Evolutionary conservation across 2,888 invertebrate genomes (phyloP), one percentile per base, ranked within the genome.

Genomic region (Pseudococcus longispinus): DNA sequence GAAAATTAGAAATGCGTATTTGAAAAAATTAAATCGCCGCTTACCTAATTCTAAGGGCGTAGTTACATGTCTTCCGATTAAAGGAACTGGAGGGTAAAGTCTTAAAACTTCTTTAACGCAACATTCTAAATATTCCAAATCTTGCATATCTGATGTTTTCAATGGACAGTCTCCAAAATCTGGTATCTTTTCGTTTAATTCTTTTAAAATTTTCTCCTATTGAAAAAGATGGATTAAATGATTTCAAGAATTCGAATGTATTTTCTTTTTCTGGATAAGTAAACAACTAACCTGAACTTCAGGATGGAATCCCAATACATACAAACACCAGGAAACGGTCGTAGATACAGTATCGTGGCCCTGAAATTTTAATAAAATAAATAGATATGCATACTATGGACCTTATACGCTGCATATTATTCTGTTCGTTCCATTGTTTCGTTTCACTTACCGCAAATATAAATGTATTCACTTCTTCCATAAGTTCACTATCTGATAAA

Each of bases 21-120:
- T 4, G 6, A 51, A n/a, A n/a, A n/a, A 51, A n/a, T n/a, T 18
- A n/a, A n/a, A n/a, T 6, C 6, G 0, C 23, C 9, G 13, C 88
- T 85, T 88, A 89, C 89, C 88, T 37, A 89, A 88, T 82, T 65
- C 87, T 70, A 89, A 87, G 65, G 89, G 89, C 85, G 89, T 89
- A 6, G 89, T 88, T 1, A 90, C 88, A 55, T 89, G 88, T 84
- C 90, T 88, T 0, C 89, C 90, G 23, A 90, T 89, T n/a, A 89
- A 88, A 6, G 90, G 90, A 0, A 90, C 90, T 5, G 90, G 89
- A 0, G 90, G 90, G 74, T 89, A 90, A 8, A 90, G 88, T 74
- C 90, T 84, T 55, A 90, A 84, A 0, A 90, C 89, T 83, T 90
- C 90, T 88, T 90, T 90, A 70, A 90, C 89, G 85, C 90, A 89